phyloP scores from a whole-genome alignment of 2,113 vertebrate genomes.

The Microtus montanus region DNA sequence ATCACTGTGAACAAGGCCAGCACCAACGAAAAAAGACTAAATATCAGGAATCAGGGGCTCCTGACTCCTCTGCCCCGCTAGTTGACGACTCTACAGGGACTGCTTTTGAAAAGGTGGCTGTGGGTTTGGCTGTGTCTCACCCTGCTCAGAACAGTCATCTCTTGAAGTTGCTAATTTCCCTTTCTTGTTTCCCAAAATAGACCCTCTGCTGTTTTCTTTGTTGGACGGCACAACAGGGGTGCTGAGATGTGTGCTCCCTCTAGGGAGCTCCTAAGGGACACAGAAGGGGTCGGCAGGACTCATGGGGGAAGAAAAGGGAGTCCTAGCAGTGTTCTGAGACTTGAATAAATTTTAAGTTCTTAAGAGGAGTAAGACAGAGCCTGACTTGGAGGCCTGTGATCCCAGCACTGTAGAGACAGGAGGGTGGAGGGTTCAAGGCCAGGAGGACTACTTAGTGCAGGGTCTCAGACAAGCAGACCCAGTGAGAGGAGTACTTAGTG shows the following conservation, averaged over 20 bases:
- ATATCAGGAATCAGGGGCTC: constrained; percentile 41
- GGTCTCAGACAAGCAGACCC: background rate
- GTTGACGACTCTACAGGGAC: constrained; percentile 41
- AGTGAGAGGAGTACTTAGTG: too few relatives aligned
- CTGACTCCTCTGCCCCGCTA: background rate
- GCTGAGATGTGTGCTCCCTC: background rate
- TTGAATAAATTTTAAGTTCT: constrained; percentile 38
- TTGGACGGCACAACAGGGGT: background rate
- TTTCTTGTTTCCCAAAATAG: constrained; percentile 65
- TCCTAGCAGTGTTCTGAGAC: background rate
- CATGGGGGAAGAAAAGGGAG: background rate
- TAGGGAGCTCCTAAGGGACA: background rate
- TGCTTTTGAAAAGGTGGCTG: constrained; percentile 17
- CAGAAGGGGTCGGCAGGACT: background rate
- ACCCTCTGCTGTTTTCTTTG: constrained; percentile 38
- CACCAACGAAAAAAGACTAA: constrained; percentile 46
- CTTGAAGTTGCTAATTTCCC: constrained; percentile 37
- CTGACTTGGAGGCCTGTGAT: background rate
- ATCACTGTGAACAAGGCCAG: constrained; percentile 63
- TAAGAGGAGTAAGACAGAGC: background rate
- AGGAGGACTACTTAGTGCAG: background rate
- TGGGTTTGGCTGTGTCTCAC: background rate
- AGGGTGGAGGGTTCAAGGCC: background rate
- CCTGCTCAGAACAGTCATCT: background rate
- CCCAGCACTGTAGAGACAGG: too few relatives aligned